Evolutionary conservation across 2,797 vertebrate genomes (phyloP), one percentile per base, ranked within the genome.

Genomic region (Mionectes olivaceus): DNA sequence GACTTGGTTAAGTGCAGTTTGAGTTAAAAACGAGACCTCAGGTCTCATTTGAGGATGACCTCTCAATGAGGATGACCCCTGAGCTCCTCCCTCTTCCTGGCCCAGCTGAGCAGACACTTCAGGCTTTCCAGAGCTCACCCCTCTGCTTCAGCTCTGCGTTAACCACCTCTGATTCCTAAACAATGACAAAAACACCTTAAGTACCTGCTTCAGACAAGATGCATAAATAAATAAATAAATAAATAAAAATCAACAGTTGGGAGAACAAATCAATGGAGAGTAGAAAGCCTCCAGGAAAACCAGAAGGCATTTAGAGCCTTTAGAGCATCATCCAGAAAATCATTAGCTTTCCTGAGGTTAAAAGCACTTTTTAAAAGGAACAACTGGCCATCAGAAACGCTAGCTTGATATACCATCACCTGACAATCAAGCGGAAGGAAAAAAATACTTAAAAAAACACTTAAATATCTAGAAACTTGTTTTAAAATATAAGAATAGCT

Each of bases 281-380:
- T 77, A 94, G 91, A 76, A 93, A 93, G 85, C 70, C 82, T 90
- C 47, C 5, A 11, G 76, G 41, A 93, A 95, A 95, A 81, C 59
- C 89, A 88, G 67, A 94, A 90, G 85, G 91, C 77, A 73, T 89
- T 87, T 80, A 94, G 60, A 90, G 79, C 76, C 71, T 80, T 93
- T 71, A 86, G 17, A 83, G 55, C 87, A 76, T 63, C 61, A 73
- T 74, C 87, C 53, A 88, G 60, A 93, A 93, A 95, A 90, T 83
- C 83, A 76, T 83, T 89, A 86, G 32, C 35, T 59, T 88, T 91
- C 83, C 94, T 71, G 87, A 82, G 70, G 80, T 78, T 90, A 83
- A 88, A 88, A 90, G 67, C 55, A 55, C 73, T 64, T 82, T 87
- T 95, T 78, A 46, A 43, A 55, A 80, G 71, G 53, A 89, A 32